phyloP scores from a whole-genome alignment of 2,113 vertebrate species.

The Calidris pugnax region DNA sequence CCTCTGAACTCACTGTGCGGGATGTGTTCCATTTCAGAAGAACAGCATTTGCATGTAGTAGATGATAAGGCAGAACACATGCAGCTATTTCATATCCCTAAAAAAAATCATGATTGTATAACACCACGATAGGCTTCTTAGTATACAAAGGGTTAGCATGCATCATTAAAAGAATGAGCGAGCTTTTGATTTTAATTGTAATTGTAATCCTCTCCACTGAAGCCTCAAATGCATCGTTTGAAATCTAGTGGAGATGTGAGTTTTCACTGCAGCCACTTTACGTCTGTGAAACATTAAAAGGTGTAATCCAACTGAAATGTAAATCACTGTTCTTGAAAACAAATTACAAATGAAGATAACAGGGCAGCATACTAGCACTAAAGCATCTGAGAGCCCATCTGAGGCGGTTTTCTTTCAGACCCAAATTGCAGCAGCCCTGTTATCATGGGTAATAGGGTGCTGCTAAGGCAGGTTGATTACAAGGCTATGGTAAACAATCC shows the following conservation, averaged over 20 bases:
- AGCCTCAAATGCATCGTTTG: slow-evolving; percentile 84
- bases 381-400: slow-evolving; percentile 74
- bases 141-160: slow-evolving; percentile 73
- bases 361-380: slow-evolving; percentile 76
- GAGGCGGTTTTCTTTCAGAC: slow-evolving; percentile 70
- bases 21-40: not conserved
- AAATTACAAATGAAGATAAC: slow-evolving; percentile 89
- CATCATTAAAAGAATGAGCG: slow-evolving; percentile 79
- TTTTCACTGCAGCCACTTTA: slow-evolving; percentile 79
- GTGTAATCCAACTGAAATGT: slow-evolving; percentile 94
- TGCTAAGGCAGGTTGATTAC: slow-evolving; percentile 86
- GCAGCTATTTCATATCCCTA: not conserved
- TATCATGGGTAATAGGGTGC: slow-evolving; percentile 84
- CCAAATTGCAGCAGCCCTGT: slow-evolving; percentile 82
- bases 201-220: slow-evolving; percentile 87
- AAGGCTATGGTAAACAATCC: slow-evolving; percentile 85
- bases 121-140: slow-evolving; percentile 36
- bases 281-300: slow-evolving; percentile 83
- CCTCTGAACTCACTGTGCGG: not conserved
- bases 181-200: slow-evolving; percentile 90
- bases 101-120: slow-evolving; percentile 22
- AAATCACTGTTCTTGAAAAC: slow-evolving; percentile 94
- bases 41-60: not conserved
- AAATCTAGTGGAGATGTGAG: slow-evolving; percentile 77
- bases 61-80: not conserved